A percentile compares a stretch with the other conserved stretches of the same genome.
Conservation (phyloP, 2,797 vertebrate genomes). For the Melanotaenia pygmaea region DNA sequence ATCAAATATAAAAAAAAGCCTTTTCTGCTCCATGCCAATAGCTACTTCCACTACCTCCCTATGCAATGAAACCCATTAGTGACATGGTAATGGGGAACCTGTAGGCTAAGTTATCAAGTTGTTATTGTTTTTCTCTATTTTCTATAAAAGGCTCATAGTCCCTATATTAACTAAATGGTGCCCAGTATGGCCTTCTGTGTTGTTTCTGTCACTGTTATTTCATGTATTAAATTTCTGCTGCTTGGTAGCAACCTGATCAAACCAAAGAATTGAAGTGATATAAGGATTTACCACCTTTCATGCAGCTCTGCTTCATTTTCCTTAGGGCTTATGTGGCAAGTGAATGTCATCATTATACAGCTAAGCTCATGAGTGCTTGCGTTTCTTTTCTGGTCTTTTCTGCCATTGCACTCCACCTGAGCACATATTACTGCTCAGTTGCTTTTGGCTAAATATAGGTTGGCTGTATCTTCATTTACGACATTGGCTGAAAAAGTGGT, state of each 20-base stretch:
- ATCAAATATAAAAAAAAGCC: neutral
- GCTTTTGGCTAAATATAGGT: conserved; percentile 14
- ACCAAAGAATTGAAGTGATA: neutral
- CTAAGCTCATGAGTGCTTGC: neutral
- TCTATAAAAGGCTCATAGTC: neutral
- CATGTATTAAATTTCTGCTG: neutral
- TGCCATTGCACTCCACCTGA: conserved; percentile 2
- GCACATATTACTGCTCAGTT: conserved; percentile 15
- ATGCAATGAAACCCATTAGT: neutral
- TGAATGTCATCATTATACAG: conserved; percentile 13
- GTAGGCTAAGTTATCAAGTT: neutral
- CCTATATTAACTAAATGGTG: no score
- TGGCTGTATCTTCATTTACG: conserved; percentile 1
- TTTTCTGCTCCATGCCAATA: neutral
- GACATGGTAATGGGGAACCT: neutral
- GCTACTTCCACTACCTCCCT: neutral
- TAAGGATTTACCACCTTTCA: neutral
- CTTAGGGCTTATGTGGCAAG: neutral
- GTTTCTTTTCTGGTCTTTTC: conserved; percentile 17
- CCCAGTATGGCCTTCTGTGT: no score
- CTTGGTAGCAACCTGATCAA: neutral
- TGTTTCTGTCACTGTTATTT: neutral
- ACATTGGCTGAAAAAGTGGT: conserved; percentile 12
- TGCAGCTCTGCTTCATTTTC: conserved; percentile 1
- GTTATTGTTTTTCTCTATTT: no score